Evolutionary conservation across 2,888 invertebrate species (phyloP).

Genomic region (Pediacus dermestoides): DNA sequence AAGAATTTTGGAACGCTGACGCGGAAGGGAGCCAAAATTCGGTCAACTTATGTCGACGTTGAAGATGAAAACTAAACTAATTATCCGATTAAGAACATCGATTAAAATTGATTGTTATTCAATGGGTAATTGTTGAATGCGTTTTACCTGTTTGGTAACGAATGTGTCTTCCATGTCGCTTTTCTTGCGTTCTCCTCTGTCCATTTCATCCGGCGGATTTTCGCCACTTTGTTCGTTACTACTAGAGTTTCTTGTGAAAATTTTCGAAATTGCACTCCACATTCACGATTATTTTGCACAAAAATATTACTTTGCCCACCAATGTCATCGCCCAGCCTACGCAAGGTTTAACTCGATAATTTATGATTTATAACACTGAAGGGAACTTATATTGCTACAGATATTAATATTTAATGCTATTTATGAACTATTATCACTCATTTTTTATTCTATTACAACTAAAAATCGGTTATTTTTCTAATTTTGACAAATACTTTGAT

Average conservation of each 20-base stretch:
- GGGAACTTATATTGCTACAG: slow-evolving; percentile 7
- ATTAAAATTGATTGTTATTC: too few species aligned
- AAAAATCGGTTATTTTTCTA: slow-evolving; percentile 27
- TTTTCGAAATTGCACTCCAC: slow-evolving; percentile 50
- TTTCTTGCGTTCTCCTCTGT: slow-evolving; percentile 48
- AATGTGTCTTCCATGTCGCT: slow-evolving; percentile 63
- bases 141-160: slow-evolving; percentile 63
- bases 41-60: too few species aligned
- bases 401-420: slow-evolving; percentile 21
- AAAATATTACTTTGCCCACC: slow-evolving; percentile 39
- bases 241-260: slow-evolving; percentile 45
- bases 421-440: slow-evolving; percentile 32
- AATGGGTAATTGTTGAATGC: too few species aligned
- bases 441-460: slow-evolving; percentile 23
- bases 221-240: slow-evolving; percentile 38
- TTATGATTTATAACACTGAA: too few species aligned
- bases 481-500: slow-evolving; percentile 41
- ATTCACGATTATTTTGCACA: slow-evolving; percentile 42
- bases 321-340: slow-evolving; percentile 50
- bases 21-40: too few species aligned
- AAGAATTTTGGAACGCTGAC: too few species aligned
- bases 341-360: slow-evolving; percentile 19
- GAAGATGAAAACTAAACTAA: too few species aligned
- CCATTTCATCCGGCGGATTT: slow-evolving; percentile 35
- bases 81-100: too few species aligned